A percentile compares a stretch with the other conserved stretches of the same genome.
Evolutionary conservation across 2,888 invertebrate species (phyloP).

Genomic region (Nomada hirtipes): DNA sequence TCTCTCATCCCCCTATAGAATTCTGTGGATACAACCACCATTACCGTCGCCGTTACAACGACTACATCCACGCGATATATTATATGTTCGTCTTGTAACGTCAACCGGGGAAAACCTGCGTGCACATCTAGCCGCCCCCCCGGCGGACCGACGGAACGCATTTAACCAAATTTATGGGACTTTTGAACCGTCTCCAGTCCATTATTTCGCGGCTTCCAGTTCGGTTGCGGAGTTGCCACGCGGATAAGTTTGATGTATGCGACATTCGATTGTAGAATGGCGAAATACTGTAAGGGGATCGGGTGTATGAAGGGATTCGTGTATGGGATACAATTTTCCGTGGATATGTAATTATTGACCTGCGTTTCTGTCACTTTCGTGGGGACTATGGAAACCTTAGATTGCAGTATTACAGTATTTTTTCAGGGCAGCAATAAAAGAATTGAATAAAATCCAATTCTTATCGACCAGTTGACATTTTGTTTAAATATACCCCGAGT

Average conservation of each 20-base stretch:
- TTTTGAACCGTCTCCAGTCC: constrained; percentile 79
- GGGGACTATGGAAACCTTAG: too few species aligned
- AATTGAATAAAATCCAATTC: too few species aligned
- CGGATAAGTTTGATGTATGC: not conserved
- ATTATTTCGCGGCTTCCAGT: constrained; percentile 70
- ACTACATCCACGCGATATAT: constrained; percentile 26
- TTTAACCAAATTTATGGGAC: constrained; percentile 78
- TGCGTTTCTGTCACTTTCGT: too few species aligned
- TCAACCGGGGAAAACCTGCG: constrained; percentile 43
- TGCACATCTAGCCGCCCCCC: constrained; percentile 41
- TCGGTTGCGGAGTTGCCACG: too few species aligned
- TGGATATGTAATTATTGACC: too few species aligned
- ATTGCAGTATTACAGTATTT: too few species aligned
- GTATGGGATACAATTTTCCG: too few species aligned
- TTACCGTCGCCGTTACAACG: constrained; percentile 63
- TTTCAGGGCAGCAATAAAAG: too few species aligned
- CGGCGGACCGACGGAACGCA: constrained; percentile 53
- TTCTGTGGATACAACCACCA: constrained; percentile 66
- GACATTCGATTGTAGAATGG: not conserved
- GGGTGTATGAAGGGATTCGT: too few species aligned
- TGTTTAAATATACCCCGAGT: too few species aligned
- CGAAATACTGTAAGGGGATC: too few species aligned
- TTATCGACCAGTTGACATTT: too few species aligned
- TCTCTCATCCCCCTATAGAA: constrained; percentile 71
- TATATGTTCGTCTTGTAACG: constrained; percentile 40